These are phyloP conservation scores for Mystacides longicornis DNA, from an alignment of 2,888 invertebrate genomes.

Conservation along the genomic window DNA sequence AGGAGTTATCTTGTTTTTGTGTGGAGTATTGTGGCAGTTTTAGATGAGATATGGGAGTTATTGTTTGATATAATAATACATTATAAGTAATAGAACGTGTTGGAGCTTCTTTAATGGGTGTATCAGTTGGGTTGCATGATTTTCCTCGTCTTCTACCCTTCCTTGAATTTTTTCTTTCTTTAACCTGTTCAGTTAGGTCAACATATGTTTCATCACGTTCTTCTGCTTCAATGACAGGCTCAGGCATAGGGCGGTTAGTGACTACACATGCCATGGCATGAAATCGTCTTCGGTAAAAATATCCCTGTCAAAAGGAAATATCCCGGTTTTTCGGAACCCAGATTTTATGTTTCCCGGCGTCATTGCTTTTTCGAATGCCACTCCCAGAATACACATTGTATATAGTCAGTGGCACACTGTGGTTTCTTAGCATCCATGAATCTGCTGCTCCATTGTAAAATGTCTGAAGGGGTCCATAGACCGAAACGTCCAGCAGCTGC, in stretches of 20 bases:
- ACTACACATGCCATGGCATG: constrained; percentile 25
- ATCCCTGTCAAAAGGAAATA: constrained; percentile 30
- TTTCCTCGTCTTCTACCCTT: not conserved
- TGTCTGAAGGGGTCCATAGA: constrained; percentile 34
- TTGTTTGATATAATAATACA: too few species aligned
- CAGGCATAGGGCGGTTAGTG: constrained; percentile 20
- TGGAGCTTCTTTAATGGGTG: not conserved
- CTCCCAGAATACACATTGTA: constrained; percentile 31
- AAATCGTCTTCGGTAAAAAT: constrained; percentile 30
- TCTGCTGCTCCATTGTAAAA: constrained; percentile 30
- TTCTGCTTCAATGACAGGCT: not conserved
- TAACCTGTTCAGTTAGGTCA: not conserved
- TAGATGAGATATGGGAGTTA: too few species aligned
- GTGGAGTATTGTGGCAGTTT: too few species aligned
- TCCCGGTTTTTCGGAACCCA: constrained; percentile 30
- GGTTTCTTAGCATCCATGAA: constrained; percentile 33
- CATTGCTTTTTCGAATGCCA: constrained; percentile 29
- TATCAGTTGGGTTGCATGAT: not conserved
- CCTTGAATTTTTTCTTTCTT: not conserved
- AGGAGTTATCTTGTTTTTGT: too few species aligned
- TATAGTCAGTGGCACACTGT: constrained; percentile 34
- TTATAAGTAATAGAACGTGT: too few species aligned
- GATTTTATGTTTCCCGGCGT: constrained; percentile 33
- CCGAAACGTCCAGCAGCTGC: constrained; percentile 36
- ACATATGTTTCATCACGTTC: not conserved